These are phyloP conservation scores for Elmis aenea DNA, from an alignment of 2,888 invertebrate species.

Conservation along the genomic window DNA sequence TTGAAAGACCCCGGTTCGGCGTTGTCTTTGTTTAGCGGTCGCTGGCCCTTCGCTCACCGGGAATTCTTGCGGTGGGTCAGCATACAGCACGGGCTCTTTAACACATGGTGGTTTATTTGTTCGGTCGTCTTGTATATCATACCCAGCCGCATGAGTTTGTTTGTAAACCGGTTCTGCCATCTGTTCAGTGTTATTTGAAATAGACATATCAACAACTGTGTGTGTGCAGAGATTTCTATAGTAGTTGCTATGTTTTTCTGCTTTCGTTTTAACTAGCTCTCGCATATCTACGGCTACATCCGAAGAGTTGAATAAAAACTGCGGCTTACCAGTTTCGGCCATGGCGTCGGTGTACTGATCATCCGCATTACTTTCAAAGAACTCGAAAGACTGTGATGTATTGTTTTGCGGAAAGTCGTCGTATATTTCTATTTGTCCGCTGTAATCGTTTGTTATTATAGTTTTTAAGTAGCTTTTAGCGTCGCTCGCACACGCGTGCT, in stretches of 20 bases:
- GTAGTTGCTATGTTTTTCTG: constrained; percentile 36
- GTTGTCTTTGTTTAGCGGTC: constrained; percentile 27
- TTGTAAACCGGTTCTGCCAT: constrained; percentile 18
- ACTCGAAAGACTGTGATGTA: no score
- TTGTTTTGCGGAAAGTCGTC: background rate
- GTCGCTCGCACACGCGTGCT: constrained; percentile 6
- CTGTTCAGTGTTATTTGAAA: constrained; percentile 11
- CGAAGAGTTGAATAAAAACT: no score
- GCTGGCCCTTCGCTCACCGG: constrained; percentile 11
- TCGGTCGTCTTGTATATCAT: constrained; percentile 4
- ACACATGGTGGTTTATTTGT: constrained; percentile 7
- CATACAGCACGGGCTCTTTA: constrained; percentile 3
- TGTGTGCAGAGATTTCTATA: constrained; percentile 29
- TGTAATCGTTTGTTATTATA: constrained; percentile 5
- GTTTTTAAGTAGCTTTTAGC: constrained; percentile 6
- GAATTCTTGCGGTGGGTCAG: constrained; percentile 7
- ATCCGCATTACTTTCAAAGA: no score
- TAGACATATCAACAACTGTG: background rate
- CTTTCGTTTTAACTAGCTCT: constrained; percentile 34
- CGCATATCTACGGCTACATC: no score
- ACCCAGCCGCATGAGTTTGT: constrained; percentile 13
- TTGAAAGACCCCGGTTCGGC: constrained; percentile 40
- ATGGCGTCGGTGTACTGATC: background rate
- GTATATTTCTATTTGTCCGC: no score
- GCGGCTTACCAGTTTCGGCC: no score